phyloP scores from a whole-genome alignment of 2,888 invertebrate genomes.

The Scaptomyza caliginosa region DNA sequence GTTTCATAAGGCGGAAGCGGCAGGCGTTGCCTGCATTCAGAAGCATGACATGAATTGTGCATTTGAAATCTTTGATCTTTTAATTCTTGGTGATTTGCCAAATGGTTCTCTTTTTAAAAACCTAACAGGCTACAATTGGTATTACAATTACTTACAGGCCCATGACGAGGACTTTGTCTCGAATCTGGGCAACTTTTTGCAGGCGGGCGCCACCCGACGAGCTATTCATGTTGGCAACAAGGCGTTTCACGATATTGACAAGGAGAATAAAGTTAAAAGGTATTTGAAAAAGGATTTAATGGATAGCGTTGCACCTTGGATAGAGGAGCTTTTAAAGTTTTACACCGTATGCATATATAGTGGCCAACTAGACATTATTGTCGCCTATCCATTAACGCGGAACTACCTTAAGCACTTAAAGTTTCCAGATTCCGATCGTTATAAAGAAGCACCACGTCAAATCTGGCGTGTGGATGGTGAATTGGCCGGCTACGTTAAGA shows the following conservation, averaged over 20 bases:
- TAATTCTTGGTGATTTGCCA: slow-evolving; percentile 86
- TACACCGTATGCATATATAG: slow-evolving; percentile 90
- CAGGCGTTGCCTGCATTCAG: slow-evolving; percentile 85
- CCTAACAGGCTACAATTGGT: slow-evolving; percentile 79
- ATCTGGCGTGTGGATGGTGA: slow-evolving; percentile 89
- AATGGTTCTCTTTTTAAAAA: slow-evolving; percentile 88
- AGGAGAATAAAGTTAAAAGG: slow-evolving; percentile 87
- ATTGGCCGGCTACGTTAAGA: slow-evolving; percentile 90
- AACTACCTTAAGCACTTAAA: slow-evolving; percentile 90
- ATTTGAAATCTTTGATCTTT: slow-evolving; percentile 88
- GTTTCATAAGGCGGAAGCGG: slow-evolving; percentile 87
- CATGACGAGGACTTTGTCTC: slow-evolving; percentile 87
- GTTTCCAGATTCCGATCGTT: slow-evolving; percentile 88
- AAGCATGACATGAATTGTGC: slow-evolving; percentile 88
- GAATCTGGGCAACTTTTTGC: slow-evolving; percentile 75
- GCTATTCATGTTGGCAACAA: slow-evolving; percentile 94
- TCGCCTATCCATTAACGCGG: slow-evolving; percentile 93
- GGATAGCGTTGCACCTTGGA: slow-evolving; percentile 90
- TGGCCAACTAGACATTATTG: slow-evolving; percentile 95
- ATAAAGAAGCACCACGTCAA: slow-evolving; percentile 87
- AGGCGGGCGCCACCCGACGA: slow-evolving; percentile 85
- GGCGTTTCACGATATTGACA: slow-evolving; percentile 86
- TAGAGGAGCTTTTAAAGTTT: slow-evolving; percentile 88
- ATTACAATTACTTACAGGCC: slow-evolving; percentile 85
- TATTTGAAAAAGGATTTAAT: slow-evolving; percentile 91